Evolutionary conservation across 2,888 invertebrate species (phyloP).

Genomic region (Celastrina argiolus): DNA sequence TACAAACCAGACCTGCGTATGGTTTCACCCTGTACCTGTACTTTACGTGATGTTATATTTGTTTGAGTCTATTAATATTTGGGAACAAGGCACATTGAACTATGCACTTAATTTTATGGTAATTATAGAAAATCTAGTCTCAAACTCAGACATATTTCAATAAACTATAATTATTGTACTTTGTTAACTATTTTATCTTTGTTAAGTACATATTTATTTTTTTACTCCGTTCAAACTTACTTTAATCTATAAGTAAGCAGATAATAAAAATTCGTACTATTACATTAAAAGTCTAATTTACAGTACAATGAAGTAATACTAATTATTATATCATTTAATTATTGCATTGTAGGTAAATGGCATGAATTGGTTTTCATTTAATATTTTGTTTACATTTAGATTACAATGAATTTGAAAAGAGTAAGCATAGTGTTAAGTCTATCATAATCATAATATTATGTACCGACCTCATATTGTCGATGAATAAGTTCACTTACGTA

Average conservation of each 20-base stretch:
- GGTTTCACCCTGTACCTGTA: background rate
- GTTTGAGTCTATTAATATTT: background rate
- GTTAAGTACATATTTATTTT: background rate
- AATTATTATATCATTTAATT: too few species aligned
- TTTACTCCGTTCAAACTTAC: background rate
- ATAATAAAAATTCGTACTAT: too few species aligned
- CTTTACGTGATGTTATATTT: background rate
- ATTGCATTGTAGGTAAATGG: too few species aligned
- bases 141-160: background rate
- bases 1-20: background rate
- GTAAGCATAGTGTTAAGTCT: background rate
- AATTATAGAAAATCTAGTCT: background rate
- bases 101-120: background rate
- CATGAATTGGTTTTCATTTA: too few species aligned
- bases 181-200: background rate
- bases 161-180: background rate
- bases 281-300: too few species aligned
- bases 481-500: background rate
- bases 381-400: background rate
- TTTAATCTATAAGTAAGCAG: too few species aligned
- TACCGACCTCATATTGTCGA: too few species aligned
- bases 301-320: too few species aligned
- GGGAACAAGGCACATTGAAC: conserved; percentile 4
- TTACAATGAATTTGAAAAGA: background rate
- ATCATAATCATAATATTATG: background rate